These are phyloP conservation scores for Cosmia trapezina DNA, from an alignment of 2,888 invertebrate species.

Conservation along the genomic window DNA sequence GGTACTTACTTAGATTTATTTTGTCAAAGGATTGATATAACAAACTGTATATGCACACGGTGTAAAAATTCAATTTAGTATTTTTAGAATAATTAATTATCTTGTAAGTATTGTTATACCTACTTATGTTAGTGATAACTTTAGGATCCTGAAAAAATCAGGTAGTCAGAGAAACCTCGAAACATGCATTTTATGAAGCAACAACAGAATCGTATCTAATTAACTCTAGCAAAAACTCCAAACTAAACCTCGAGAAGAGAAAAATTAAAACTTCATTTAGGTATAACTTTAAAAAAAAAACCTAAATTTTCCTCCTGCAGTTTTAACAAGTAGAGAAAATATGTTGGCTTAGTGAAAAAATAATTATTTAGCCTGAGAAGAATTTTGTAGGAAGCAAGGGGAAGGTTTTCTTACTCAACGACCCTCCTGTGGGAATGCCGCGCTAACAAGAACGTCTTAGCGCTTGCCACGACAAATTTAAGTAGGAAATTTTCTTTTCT, in stretches of 20 bases:
- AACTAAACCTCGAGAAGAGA: background rate
- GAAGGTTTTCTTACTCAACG: slow-evolving; percentile 57
- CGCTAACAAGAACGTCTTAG: slow-evolving; percentile 66
- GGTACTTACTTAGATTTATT: background rate
- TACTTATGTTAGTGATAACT: background rate
- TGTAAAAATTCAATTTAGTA: background rate
- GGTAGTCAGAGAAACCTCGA: too few relatives aligned
- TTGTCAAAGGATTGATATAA: too few relatives aligned
- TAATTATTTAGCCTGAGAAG: slow-evolving; percentile 43
- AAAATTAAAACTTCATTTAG: background rate
- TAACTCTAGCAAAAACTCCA: background rate
- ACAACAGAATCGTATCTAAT: background rate
- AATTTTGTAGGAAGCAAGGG: slow-evolving; percentile 60
- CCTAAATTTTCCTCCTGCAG: slow-evolving; percentile 4
- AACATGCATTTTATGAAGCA: background rate
- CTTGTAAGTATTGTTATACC: background rate
- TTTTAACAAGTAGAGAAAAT: slow-evolving; percentile 40
- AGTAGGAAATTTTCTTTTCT: slow-evolving; percentile 63
- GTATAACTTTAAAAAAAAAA: slow-evolving; percentile 24
- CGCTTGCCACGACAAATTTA: slow-evolving; percentile 64
- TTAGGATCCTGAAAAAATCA: background rate
- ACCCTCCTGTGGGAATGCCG: slow-evolving; percentile 64
- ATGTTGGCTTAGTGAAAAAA: slow-evolving; percentile 52
- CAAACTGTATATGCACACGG: background rate
- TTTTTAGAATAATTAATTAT: background rate